Conservation (phyloP, 2,113 vertebrate species). For the Galeopterus variegatus region DNA sequence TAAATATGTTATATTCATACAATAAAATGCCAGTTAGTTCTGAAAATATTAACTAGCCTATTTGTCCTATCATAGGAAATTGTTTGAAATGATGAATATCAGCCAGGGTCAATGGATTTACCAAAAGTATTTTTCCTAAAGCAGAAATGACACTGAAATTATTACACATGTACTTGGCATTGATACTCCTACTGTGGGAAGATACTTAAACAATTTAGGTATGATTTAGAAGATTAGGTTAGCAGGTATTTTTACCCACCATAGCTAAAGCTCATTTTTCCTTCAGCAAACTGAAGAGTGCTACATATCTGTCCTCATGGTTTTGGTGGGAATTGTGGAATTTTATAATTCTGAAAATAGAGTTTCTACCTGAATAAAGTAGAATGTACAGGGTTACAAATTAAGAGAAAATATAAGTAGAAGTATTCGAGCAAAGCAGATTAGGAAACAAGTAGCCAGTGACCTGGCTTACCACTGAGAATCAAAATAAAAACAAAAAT, state of each 20-base stretch:
- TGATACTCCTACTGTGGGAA: neutral
- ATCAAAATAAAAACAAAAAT: neutral
- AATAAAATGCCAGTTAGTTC: neutral
- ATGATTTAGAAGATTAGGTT: neutral
- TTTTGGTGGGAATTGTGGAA: neutral
- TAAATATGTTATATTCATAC: neutral
- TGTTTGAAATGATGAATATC: neutral
- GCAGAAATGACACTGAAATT: slow-evolving; percentile 32
- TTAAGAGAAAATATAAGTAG: neutral
- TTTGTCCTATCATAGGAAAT: neutral
- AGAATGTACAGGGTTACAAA: neutral
- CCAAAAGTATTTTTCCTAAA: neutral
- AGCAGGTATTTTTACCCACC: neutral
- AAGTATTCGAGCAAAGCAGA: neutral
- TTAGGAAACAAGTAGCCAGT: neutral
- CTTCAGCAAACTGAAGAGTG: slow-evolving; percentile 19
- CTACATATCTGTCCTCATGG: neutral
- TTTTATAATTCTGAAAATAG: slow-evolving; percentile 14
- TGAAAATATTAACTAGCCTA: slow-evolving; percentile 20
- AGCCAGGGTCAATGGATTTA: slow-evolving; percentile 21
- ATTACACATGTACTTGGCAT: neutral
- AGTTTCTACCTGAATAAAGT: neutral
- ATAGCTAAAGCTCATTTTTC: neutral
- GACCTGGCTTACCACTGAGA: neutral
- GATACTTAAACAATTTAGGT: neutral